Base-by-base conservation (phyloP, 2,888 invertebrate genomes). In the Patella ulyssiponensis region DNA sequence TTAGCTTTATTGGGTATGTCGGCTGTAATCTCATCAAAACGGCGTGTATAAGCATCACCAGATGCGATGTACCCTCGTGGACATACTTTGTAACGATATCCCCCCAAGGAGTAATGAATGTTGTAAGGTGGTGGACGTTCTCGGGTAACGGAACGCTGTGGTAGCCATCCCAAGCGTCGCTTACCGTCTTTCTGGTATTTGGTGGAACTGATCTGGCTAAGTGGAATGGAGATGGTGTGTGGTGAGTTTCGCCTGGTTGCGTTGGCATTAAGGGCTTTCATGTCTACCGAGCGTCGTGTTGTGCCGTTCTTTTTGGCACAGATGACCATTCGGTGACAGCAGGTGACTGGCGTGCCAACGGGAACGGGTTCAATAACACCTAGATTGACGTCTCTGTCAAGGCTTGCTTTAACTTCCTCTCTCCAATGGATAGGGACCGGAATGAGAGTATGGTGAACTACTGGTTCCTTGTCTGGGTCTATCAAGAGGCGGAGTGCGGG, bases 61-160 rank as follows among this genome's bases (percentile, higher is more conserved):
- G 82, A 82, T 2, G 82, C 82, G 51, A 83, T 83, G 69, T 85
- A 85, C 4, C 83, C 85, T 69, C 83, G 84, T 15, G 83, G 82
- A 15, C 82, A 82, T 17, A 79, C 81, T 53, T 78, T 78, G 75
- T 85, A 84, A 3, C 83, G 71, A 69, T 84, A 85, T 58, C 85
- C 5, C 83, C 84, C 83, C 84, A 83, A 9, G 82, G 84, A 17
- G 84, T 83, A 27, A 84, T 84, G 54, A 83, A 85, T 0, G 83
- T 84, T 9, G 83, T 85, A 2, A 82, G 69, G 71, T 83, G 84
- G 12, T 77, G 73, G 82, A 81, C 3, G 86, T n/a, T n/a, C n/a
- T n/a, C n/a, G n/a, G n/a, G n/a, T n/a, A n/a, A n/a, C n/a, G n/a
- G n/a, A n/a, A n/a, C n/a, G n/a, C n/a, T n/a, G n/a, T n/a, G n/a